Conservation (phyloP, 2,888 invertebrate species). For the Drosophila prolongata region DNA sequence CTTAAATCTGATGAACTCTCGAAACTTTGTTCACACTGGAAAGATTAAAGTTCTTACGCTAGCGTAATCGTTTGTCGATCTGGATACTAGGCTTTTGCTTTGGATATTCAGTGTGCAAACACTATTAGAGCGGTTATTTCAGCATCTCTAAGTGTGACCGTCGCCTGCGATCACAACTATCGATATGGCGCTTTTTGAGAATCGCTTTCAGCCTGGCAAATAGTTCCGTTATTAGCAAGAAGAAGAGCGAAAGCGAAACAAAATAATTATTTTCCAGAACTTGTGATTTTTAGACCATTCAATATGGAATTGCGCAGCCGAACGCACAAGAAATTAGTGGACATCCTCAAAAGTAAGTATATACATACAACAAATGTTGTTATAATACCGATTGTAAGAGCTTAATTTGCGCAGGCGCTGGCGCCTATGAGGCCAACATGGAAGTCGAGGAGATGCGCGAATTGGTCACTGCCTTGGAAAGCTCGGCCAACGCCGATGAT, state of each 20-base stretch:
- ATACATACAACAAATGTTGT: neutral
- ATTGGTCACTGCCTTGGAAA: conserved; percentile 59
- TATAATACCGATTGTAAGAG: neutral
- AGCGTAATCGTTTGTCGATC: no score
- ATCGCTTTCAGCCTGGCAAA: neutral
- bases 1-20: no score
- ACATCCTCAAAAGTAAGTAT: conserved; percentile 23
- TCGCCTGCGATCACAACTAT: neutral
- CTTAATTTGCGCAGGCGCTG: conserved; percentile 43
- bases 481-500: conserved; percentile 44
- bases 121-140: neutral
- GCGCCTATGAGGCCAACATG: conserved; percentile 77
- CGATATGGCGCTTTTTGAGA: conserved; percentile 4
- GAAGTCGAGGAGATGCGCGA: conserved; percentile 71
- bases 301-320: conserved; percentile 48
- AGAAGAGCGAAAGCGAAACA: neutral
- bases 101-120: no score
- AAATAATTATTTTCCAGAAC: neutral
- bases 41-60: no score
- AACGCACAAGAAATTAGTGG: conserved; percentile 6
- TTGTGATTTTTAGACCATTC: neutral
- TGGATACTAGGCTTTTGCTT: no score
- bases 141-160: conserved; percentile 10
- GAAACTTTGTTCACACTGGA: no score
- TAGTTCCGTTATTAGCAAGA: conserved; percentile 19